phyloP scores from a whole-genome alignment of 2,797 vertebrate genomes.

The Selene dorsalis region DNA sequence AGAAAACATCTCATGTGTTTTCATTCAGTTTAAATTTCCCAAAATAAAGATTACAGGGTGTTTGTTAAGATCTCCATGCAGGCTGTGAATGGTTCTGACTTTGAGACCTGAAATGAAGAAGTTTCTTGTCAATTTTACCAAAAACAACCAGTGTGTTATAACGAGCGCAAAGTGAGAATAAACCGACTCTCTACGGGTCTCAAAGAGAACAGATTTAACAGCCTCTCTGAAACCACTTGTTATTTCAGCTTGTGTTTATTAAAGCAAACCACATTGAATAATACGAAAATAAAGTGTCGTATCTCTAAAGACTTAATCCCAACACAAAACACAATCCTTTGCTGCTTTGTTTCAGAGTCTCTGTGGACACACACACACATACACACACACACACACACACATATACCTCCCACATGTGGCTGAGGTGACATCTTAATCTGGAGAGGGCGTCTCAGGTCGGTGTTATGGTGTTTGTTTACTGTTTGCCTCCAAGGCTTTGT shows the following conservation, averaged over 20 bases:
- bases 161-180: slow-evolving; percentile 32
- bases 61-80: not conserved
- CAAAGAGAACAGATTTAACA: slow-evolving; percentile 23
- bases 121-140: slow-evolving; percentile 5
- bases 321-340: slow-evolving; percentile 4
- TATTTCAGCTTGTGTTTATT: slow-evolving; percentile 15
- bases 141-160: slow-evolving; percentile 6
- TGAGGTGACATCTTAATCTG: slow-evolving; percentile 19
- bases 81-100: not conserved
- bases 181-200: not conserved
- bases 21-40: no score
- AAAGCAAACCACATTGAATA: not conserved
- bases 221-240: slow-evolving; percentile 13
- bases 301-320: not conserved
- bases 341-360: not conserved
- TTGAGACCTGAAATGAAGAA: slow-evolving; percentile 5
- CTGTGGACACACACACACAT: slow-evolving; percentile 4
- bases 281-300: not conserved
- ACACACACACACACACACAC: not conserved
- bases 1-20: not conserved
- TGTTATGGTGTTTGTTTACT: slow-evolving; percentile 40
- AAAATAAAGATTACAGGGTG: not conserved
- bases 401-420: not conserved
- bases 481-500: slow-evolving; percentile 2
- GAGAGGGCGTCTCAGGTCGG: slow-evolving; percentile 1